These are phyloP conservation scores for Marisa cornuarietis DNA, from an alignment of 1,140 invertebrate genomes.

Conservation along the genomic window DNA sequence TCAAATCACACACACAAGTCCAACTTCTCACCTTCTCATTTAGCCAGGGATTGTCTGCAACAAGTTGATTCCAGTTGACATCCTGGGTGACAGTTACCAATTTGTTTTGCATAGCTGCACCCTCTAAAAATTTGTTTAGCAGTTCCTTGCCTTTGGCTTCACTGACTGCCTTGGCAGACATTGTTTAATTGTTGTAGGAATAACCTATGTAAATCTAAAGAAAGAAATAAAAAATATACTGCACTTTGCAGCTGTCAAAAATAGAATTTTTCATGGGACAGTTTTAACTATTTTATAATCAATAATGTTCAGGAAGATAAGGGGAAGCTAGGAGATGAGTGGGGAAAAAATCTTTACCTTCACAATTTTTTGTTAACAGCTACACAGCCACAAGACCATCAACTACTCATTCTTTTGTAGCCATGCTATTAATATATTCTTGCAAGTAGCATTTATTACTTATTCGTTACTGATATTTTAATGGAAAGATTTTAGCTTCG, in stretches of 20 bases:
- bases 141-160: slow-evolving; percentile 96
- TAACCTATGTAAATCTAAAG: not conserved
- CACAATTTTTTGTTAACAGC: too few species aligned
- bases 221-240: not conserved
- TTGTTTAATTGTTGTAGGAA: slow-evolving; percentile 62
- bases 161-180: slow-evolving; percentile 98
- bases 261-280: not conserved
- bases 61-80: slow-evolving; percentile 83
- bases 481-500: too few species aligned
- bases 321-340: too few species aligned
- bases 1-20: not conserved
- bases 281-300: not conserved
- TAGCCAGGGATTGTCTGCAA: slow-evolving; percentile 87
- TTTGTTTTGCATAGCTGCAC: slow-evolving; percentile 77
- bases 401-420: too few species aligned
- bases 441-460: too few species aligned
- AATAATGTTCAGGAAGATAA: too few species aligned
- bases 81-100: slow-evolving; percentile 82
- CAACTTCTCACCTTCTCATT: slow-evolving; percentile 73
- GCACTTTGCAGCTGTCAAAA: not conserved
- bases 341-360: too few species aligned
- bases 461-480: too few species aligned
- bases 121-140: slow-evolving; percentile 85
- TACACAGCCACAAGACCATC: too few species aligned
- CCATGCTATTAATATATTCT: too few species aligned